Percentiles rank a stretch among this genome's conserved stretches.
These are phyloP conservation scores for Galeopsomyia nigrocyanea DNA, from an alignment of 2,888 invertebrate genomes.

Conservation along the genomic window DNA sequence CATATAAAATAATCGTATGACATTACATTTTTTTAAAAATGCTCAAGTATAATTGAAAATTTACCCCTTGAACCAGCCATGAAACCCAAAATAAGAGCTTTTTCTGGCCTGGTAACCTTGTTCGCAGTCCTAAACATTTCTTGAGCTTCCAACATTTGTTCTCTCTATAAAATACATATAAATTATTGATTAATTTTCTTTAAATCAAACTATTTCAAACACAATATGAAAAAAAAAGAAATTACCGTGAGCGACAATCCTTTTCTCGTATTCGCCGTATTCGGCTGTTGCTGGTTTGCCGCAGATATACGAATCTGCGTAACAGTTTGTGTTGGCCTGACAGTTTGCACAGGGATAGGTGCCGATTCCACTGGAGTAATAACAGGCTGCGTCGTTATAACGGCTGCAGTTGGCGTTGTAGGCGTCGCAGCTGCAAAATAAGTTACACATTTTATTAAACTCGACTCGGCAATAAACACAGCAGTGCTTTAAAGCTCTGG, in stretches of 20 bases:
- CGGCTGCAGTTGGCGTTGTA: conserved; percentile 55
- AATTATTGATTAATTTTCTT: neutral
- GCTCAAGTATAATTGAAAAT: conserved; percentile 8
- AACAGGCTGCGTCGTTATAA: conserved; percentile 56
- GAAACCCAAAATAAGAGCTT: conserved; percentile 96
- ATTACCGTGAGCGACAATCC: conserved; percentile 80
- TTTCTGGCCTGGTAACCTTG: conserved; percentile 95
- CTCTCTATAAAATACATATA: conserved; percentile 76
- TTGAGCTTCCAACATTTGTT: conserved; percentile 96
- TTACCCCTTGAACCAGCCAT: conserved; percentile 97
- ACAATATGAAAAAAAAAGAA: conserved; percentile 28
- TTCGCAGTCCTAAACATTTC: conserved; percentile 98
- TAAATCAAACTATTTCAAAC: neutral
- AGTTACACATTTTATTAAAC: neutral
- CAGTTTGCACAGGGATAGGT: conserved; percentile 64
- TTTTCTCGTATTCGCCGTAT: conserved; percentile 72
- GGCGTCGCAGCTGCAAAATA: conserved; percentile 57
- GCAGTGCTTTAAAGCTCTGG: no score
- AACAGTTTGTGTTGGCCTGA: conserved; percentile 68
- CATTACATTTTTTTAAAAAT: neutral
- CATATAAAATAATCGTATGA: conserved; percentile 19
- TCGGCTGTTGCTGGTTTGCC: conserved; percentile 67
- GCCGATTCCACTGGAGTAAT: conserved; percentile 61
- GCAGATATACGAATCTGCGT: conserved; percentile 73
- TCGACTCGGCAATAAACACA: no score